Percentiles rank a stretch among this genome's conserved stretches.
Evolutionary conservation across 2,113 vertebrate genomes (phyloP).

Genomic region (Dermatemys mawii): DNA sequence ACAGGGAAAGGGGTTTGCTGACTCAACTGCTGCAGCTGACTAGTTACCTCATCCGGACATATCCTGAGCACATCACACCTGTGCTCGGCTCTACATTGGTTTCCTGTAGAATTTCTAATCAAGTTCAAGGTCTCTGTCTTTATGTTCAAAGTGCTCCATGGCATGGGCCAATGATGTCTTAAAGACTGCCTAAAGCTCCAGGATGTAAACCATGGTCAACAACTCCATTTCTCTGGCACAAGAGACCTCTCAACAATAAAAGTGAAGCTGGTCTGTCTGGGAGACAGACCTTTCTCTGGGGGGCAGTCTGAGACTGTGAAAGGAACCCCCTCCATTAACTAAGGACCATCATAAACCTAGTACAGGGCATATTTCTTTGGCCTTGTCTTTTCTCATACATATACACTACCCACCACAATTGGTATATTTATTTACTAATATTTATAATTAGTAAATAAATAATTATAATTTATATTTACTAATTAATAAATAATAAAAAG

Average conservation of each 20-base stretch:
- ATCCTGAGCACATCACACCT: background rate
- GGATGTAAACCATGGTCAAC: background rate
- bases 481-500: background rate
- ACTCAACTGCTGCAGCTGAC: background rate
- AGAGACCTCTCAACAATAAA: background rate
- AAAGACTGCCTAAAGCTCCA: background rate
- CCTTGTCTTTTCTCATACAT: background rate
- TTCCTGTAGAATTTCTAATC: background rate
- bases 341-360: background rate
- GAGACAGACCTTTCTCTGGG: background rate
- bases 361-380: background rate
- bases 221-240: background rate
- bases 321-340: background rate
- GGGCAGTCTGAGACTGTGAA: background rate
- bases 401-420: background rate
- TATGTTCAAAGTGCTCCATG: background rate
- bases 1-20: background rate
- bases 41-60: accelerated
- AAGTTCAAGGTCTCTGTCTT: background rate
- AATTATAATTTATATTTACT: too few species aligned
- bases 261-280: background rate
- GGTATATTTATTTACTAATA: too few species aligned
- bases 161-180: background rate
- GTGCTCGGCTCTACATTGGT: background rate
- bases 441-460: too few species aligned